These are phyloP conservation scores for Pristionchus japonicus DNA, from an alignment of 2,888 invertebrate species.

Conservation along the genomic window DNA sequence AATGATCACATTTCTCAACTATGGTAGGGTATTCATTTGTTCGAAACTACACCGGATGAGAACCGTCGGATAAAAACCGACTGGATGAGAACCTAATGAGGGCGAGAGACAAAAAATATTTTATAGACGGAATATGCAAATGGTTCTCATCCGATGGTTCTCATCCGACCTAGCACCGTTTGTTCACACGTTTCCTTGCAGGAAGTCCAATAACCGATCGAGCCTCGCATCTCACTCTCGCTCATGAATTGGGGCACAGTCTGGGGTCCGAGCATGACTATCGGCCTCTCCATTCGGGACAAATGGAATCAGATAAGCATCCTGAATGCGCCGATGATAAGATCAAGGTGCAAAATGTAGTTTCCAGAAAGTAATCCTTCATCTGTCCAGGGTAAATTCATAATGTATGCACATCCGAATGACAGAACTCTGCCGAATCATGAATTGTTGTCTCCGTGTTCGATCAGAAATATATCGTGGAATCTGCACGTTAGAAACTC, in stretches of 20 bases:
- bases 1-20: not conserved
- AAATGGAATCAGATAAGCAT: not conserved
- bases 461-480: not conserved
- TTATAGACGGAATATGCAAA: too few species aligned
- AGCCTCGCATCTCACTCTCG: not conserved
- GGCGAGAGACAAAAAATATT: too few species aligned
- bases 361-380: too few species aligned
- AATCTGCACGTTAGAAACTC: not conserved
- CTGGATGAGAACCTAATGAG: too few species aligned
- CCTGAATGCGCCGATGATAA: not conserved
- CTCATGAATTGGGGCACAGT: not conserved
- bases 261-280: not conserved
- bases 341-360: not conserved
- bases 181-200: too few species aligned
- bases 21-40: not conserved
- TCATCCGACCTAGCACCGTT: too few species aligned
- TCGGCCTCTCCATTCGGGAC: not conserved
- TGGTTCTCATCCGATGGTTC: too few species aligned
- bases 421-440: not conserved
- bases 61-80: too few species aligned
- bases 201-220: not conserved
- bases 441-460: not conserved
- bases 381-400: not conserved
- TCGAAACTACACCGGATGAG: not conserved
- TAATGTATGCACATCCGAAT: not conserved